phyloP scores from a whole-genome alignment of 1,140 invertebrate species.

The Drosophila subobscura region DNA sequence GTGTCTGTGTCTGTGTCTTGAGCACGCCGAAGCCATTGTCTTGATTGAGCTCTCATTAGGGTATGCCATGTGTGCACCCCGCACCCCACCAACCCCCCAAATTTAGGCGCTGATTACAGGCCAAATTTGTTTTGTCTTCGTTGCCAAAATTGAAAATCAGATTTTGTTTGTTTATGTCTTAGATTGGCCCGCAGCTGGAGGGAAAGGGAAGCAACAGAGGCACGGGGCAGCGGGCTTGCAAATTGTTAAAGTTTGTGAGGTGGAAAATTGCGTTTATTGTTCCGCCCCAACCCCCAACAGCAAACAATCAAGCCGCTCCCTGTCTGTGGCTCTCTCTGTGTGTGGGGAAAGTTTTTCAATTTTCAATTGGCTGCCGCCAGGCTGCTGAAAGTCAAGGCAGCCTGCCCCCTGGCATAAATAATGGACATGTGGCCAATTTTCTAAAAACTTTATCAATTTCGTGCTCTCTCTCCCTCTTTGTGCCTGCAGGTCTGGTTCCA shows the following conservation, averaged over 20 bases:
- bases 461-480: conserved; percentile 1
- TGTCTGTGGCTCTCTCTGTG: background rate
- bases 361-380: conserved; percentile 68
- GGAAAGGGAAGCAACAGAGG: background rate
- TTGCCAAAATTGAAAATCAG: conserved; percentile 75
- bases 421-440: conserved; percentile 60
- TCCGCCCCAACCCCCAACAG: conserved; percentile 7
- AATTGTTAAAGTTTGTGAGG: conserved; percentile 83
- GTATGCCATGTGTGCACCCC: conserved; percentile 24
- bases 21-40: conserved; percentile 65
- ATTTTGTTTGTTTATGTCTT: conserved; percentile 78
- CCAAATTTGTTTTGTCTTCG: conserved; percentile 79
- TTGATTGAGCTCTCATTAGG: conserved; percentile 77
- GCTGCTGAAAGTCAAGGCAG: conserved; percentile 24
- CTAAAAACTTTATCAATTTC: conserved; percentile 57
- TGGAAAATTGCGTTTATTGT: conserved; percentile 82
- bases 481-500: conserved; percentile 94
- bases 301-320: conserved; percentile 1
- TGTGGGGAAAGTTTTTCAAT: conserved; percentile 75
- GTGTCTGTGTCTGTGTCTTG: conserved; percentile 27
- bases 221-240: conserved; percentile 13
- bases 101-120: conserved; percentile 80
- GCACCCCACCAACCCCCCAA: background rate
- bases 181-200: conserved; percentile 18
- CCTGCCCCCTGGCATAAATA: conserved; percentile 58